Conservation (phyloP, 2,113 vertebrate genomes). For the Dipodomys merriami region DNA sequence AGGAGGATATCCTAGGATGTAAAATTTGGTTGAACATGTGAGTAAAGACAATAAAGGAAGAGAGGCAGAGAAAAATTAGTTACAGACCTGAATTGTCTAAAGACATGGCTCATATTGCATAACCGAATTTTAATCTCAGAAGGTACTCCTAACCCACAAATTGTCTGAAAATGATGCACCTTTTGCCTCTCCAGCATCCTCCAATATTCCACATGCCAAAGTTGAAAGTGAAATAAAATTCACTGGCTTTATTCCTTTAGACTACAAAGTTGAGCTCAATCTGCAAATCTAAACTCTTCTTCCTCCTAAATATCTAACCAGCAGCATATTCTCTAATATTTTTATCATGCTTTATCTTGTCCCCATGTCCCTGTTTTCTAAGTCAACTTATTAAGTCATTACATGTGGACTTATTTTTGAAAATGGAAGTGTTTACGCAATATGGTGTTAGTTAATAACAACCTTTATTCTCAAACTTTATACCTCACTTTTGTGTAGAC, state of each 20-base stretch:
- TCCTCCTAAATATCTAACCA: background rate
- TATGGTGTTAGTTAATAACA: background rate
- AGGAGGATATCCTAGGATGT: background rate
- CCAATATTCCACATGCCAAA: background rate
- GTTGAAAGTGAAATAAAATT: constrained; percentile 11
- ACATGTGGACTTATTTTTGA: background rate
- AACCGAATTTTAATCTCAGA: background rate
- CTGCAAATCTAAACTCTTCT: background rate
- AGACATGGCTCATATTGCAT: background rate
- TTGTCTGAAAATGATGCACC: background rate
- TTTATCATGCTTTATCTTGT: background rate
- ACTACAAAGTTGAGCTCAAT: background rate
- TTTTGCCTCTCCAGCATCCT: background rate
- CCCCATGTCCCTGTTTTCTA: background rate
- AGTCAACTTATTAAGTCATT: background rate
- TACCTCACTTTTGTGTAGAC: background rate
- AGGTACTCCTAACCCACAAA: background rate
- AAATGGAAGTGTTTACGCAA: background rate
- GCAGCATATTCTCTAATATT: background rate
- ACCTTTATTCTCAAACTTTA: background rate
- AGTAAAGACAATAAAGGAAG: background rate
- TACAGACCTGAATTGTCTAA: background rate
- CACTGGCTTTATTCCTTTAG: background rate
- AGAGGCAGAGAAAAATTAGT: background rate
- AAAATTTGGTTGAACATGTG: background rate